Conservation (phyloP, 30 jellyfish, hydroid and myxozoan genomes). For the Hydractinia symbiolongicarpus region DNA sequence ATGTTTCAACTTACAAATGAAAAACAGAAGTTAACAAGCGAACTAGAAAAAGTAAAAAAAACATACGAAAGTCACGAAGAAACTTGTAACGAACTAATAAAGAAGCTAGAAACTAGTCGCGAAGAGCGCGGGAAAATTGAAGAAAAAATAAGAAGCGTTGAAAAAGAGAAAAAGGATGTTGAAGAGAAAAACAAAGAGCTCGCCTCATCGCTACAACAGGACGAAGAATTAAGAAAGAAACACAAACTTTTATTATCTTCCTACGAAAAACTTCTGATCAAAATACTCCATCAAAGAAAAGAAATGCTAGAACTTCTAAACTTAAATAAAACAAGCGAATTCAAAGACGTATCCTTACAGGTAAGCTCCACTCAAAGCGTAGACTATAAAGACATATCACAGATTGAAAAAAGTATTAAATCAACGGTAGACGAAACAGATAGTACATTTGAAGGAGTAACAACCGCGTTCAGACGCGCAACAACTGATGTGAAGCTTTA, state of each 20-base stretch:
- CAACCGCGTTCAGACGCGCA: not conserved
- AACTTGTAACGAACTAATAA: not conserved
- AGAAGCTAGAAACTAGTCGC: not conserved
- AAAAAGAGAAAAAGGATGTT: not conserved
- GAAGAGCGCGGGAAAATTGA: constrained; percentile 10
- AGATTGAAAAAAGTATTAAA: constrained; percentile 14
- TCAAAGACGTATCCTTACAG: constrained; percentile 10
- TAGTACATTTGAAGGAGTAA: constrained; percentile 10
- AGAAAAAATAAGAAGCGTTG: not conserved
- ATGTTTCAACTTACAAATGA: constrained; percentile 64
- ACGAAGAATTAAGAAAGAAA: constrained; percentile 5
- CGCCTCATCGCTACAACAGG: not conserved
- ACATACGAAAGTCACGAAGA: constrained; percentile 36
- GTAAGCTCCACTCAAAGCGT: constrained; percentile 27
- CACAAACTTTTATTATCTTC: not conserved
- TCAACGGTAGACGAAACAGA: constrained; percentile 33
- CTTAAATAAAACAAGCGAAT: constrained; percentile 12
- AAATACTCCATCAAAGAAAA: constrained; percentile 24
- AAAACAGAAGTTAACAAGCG: constrained; percentile 56
- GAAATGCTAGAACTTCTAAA: constrained; percentile 19
- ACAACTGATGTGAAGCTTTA: not conserved
- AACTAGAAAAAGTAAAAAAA: constrained; percentile 33
- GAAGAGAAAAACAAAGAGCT: not conserved
- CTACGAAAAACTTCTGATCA: constrained; percentile 17
- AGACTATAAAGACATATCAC: constrained; percentile 22